Percentiles rank a stretch among this genome's conserved stretches.
Evolutionary conservation across 2,797 vertebrate genomes (phyloP).

Genomic region (Acanthiza pusilla): DNA sequence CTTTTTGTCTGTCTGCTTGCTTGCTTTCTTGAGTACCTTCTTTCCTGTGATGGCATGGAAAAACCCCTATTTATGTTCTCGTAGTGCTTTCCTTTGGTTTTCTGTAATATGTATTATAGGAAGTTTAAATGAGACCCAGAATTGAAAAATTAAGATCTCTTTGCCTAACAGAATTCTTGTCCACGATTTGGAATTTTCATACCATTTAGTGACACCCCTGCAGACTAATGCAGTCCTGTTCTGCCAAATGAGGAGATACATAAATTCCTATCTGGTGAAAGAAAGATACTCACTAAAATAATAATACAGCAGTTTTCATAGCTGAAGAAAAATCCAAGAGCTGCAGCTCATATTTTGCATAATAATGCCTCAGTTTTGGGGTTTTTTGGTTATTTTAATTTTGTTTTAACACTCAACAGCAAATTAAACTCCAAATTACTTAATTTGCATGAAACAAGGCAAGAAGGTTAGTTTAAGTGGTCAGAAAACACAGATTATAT

Average conservation of each 20-base stretch:
- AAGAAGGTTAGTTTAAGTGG: not conserved
- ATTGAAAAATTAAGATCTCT: not conserved
- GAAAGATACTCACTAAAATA: not conserved
- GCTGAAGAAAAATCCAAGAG: not conserved
- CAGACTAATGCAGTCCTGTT: not conserved
- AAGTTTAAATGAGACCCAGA: not conserved
- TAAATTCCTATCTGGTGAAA: not conserved
- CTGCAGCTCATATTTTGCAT: not conserved
- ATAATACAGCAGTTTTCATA: not conserved
- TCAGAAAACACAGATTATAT: not conserved
- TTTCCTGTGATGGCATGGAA: not conserved
- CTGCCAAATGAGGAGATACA: not conserved
- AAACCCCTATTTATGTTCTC: accelerated
- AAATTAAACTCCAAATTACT: not conserved
- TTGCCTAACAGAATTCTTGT: not conserved
- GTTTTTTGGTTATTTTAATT: not conserved
- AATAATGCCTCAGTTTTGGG: not conserved
- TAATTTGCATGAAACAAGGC: not conserved
- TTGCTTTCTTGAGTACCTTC: not conserved
- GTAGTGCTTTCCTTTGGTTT: not conserved
- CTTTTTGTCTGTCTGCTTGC: not conserved
- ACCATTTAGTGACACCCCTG: not conserved
- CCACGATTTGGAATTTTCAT: not conserved
- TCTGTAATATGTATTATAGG: not conserved
- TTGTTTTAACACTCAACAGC: not conserved